phyloP scores from a whole-genome alignment of 2,797 vertebrate genomes.

The Enteromius anoplus region DNA sequence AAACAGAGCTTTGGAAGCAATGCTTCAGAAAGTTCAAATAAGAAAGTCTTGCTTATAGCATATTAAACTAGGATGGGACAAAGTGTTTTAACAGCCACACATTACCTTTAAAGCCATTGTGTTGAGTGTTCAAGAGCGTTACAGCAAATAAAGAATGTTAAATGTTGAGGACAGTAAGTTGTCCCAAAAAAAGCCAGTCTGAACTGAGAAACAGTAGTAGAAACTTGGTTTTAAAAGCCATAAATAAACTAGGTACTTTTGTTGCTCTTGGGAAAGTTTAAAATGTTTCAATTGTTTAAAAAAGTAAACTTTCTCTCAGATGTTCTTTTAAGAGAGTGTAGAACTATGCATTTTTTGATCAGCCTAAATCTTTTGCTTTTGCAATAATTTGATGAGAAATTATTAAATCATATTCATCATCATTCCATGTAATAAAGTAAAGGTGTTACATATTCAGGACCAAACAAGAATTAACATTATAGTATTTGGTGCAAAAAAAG shows the following conservation, averaged over 20 bases:
- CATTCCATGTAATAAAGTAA: neutral
- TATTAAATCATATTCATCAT: neutral
- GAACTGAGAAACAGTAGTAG: neutral
- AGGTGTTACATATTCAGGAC: neutral
- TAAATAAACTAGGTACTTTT: neutral
- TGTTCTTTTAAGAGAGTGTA: neutral
- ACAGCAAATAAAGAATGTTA: neutral
- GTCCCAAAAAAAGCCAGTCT: neutral
- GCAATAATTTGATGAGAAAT: neutral
- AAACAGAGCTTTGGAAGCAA: neutral
- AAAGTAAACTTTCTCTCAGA: neutral
- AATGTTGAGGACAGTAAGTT: neutral
- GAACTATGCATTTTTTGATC: neutral
- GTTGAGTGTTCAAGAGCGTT: neutral
- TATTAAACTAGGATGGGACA: neutral
- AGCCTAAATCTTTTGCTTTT: neutral
- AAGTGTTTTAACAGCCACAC: neutral
- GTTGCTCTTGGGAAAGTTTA: neutral
- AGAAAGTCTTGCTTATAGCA: neutral
- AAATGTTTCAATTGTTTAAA: neutral
- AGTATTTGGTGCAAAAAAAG: no score
- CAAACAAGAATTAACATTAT: neutral
- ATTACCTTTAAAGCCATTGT: neutral
- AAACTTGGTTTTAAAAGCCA: neutral
- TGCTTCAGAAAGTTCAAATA: neutral